Conservation (phyloP, 2,888 invertebrate species). For the Gortyna flavago region DNA sequence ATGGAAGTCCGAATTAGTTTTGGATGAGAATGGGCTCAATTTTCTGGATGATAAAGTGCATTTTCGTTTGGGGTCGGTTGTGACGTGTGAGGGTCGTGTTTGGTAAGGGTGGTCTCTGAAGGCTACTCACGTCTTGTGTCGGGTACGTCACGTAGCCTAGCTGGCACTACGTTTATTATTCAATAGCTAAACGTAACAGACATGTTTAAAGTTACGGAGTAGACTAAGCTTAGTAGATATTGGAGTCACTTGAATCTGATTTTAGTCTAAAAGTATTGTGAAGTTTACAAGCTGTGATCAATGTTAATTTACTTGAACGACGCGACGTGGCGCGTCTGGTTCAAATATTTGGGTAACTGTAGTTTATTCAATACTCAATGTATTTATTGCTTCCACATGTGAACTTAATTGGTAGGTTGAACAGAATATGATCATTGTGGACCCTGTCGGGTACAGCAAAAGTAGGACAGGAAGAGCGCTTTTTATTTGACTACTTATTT, state of each 20-base stretch:
- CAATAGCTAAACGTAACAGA: conserved; percentile 84
- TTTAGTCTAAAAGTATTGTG: conserved; percentile 56
- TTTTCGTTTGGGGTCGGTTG: conserved; percentile 70
- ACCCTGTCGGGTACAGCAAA: too few relatives aligned
- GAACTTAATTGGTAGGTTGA: too few relatives aligned
- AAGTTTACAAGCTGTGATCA: conserved; percentile 28
- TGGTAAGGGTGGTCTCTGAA: conserved; percentile 68
- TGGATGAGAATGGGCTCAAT: conserved; percentile 70
- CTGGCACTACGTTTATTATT: conserved; percentile 83
- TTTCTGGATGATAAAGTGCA: conserved; percentile 76
- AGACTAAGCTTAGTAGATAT: conserved; percentile 62
- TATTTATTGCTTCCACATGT: too few relatives aligned
- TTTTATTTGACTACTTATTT: too few relatives aligned
- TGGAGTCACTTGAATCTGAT: conserved; percentile 60
- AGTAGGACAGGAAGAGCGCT: too few relatives aligned
- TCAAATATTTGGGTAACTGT: neutral
- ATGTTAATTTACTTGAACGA: conserved; percentile 25
- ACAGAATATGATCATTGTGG: too few relatives aligned
- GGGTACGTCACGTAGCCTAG: conserved; percentile 74
- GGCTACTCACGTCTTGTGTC: conserved; percentile 79
- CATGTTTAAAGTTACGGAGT: conserved; percentile 73
- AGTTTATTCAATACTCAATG: neutral
- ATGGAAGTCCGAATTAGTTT: conserved; percentile 67
- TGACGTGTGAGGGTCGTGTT: conserved; percentile 72
- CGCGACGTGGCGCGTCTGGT: neutral